Evolutionary conservation across 2,113 vertebrate species (phyloP).

Genomic region (Melanotaenia duboulayi): DNA sequence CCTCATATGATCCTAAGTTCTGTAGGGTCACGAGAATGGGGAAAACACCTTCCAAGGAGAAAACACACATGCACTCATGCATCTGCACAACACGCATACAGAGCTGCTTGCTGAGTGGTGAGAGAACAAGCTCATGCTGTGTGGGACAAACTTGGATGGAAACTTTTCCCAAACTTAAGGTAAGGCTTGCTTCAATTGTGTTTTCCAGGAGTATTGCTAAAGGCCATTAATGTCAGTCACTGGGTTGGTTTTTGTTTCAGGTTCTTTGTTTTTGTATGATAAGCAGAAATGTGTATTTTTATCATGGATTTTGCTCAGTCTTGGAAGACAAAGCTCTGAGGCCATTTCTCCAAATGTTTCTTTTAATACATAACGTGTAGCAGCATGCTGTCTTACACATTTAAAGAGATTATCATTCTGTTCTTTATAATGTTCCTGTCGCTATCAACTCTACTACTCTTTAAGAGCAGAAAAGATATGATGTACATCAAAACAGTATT

Average conservation of each 20-base stretch:
- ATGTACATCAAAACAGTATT: neutral
- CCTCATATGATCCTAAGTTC: conserved; percentile 65
- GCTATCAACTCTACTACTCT: neutral
- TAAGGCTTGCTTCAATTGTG: conserved; percentile 39
- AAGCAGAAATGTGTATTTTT: neutral
- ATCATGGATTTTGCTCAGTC: neutral
- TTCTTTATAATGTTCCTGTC: conserved; percentile 4
- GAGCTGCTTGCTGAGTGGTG: conserved; percentile 38
- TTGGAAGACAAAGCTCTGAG: neutral
- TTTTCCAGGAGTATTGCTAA: neutral
- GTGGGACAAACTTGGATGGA: conserved; percentile 33
- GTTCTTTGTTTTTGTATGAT: neutral
- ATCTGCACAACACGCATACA: conserved; percentile 34
- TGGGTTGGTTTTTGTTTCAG: no score
- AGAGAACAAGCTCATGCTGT: conserved; percentile 42
- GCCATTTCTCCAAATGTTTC: no score
- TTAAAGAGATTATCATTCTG: conserved; percentile 9
- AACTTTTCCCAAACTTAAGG: conserved; percentile 56
- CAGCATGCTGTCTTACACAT: conserved; percentile 17
- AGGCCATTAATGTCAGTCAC: no score
- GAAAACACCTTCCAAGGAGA: conserved; percentile 81
- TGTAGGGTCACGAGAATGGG: conserved; percentile 77
- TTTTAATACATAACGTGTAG: neutral
- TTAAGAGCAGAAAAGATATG: conserved; percentile 10
- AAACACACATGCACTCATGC: conserved; percentile 67